Base-by-base conservation (phyloP, 2,888 invertebrate species). In the Drosophila neotestacea region DNA sequence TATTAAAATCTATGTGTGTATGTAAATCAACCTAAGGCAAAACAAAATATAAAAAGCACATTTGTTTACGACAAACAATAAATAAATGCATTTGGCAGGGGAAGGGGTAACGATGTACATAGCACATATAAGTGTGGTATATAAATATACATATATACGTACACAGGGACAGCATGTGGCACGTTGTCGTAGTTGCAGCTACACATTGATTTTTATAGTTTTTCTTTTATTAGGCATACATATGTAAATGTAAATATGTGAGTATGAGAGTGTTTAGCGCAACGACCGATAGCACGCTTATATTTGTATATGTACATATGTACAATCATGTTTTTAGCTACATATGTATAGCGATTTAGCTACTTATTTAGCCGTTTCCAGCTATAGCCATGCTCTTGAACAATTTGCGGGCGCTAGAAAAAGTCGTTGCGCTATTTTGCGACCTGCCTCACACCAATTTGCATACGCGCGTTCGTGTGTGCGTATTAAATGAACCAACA, bases 381-480 rank as follows among this genome's bases (percentile, higher is more conserved):
- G 67, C 75, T 36, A 54, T 60, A 66, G 55, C 58, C 78, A 60
- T 76, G 73, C 72, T 79, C 73, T 81, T 81, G 71, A 79, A 72
- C 70, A 70, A 42, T 52, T 71, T 67, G 62, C 63, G 41, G 34
- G 38, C 44, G 70, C 46, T 56, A 67, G 58, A 69, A 74, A 67
- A 59, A 58, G 52, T 52, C 65, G 62, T 62, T 70, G 74, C 64
- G 72, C 70, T 85, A 79, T 73, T 56, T 82, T 74, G 85, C 81
- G 85, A 85, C 85, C 85, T 85, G 88, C 85, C 85, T 55, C 88
- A 85, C 83, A 77, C 41, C 71, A 75, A 75, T 85, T 85, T 87
- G 82, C 87, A 83, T 85, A 80, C 69, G 70, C 73, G 64, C 65
- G 69, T 64, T 48, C 61, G 55, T 71, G 69, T 80, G 66, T 74